Percentiles rank a stretch among this genome's conserved stretches.
Evolutionary conservation across 2,113 vertebrate species (phyloP).

Genomic region (Antechinus flavipes): DNA sequence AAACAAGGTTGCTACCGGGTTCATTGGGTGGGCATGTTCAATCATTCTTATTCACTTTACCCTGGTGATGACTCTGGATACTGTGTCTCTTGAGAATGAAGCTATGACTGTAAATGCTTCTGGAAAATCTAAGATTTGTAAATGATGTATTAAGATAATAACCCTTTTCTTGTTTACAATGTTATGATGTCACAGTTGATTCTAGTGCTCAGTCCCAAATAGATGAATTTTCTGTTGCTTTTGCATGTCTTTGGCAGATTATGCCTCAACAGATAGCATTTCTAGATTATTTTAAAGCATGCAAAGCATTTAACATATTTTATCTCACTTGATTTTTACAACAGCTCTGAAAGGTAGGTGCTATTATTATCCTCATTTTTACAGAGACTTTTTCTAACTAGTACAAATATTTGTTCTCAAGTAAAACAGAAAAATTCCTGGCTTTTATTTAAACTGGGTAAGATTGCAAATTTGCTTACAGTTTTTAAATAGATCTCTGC

Average conservation of each 20-base stretch:
- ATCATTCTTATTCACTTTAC: background rate
- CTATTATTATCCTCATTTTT: background rate
- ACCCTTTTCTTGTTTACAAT: background rate
- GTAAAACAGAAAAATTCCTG: background rate
- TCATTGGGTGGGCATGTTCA: background rate
- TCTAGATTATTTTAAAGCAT: background rate
- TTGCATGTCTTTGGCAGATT: background rate
- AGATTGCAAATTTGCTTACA: background rate
- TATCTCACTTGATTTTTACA: background rate
- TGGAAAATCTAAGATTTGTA: background rate
- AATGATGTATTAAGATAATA: slow-evolving; percentile 14
- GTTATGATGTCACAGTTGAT: background rate
- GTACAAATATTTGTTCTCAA: slow-evolving; percentile 8
- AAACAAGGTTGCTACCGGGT: background rate
- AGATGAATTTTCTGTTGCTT: background rate
- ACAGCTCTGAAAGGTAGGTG: background rate
- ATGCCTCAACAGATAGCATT: background rate
- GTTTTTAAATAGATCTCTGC: background rate
- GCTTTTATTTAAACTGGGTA: slow-evolving; percentile 9
- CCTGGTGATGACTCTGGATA: background rate
- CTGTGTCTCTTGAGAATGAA: background rate
- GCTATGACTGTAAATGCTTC: background rate
- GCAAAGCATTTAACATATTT: background rate
- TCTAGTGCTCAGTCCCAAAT: background rate
- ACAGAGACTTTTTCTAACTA: background rate